A percentile compares a stretch with the other conserved stretches of the same genome.
Evolutionary conservation across 37 sponge, comb jelly and placozoan species (phyloP).

Genomic region (Tethya wilhelma): DNA sequence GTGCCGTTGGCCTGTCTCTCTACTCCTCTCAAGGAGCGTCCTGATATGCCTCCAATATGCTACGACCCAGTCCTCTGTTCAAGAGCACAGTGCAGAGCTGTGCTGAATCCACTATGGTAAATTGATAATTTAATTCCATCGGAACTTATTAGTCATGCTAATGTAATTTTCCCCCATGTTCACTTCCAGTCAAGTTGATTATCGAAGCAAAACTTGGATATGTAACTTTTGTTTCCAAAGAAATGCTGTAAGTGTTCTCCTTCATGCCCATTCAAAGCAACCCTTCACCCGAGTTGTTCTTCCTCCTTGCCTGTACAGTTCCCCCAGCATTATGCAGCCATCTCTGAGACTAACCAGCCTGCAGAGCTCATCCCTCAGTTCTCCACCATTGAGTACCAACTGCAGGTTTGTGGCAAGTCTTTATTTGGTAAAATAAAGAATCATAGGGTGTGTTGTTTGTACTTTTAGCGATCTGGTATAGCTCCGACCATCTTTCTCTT

Average conservation of each 20-base stretch:
- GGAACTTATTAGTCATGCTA: too few relatives aligned
- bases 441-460: too few relatives aligned
- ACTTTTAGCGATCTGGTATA: slow-evolving; percentile 71
- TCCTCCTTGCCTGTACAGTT: slow-evolving; percentile 53
- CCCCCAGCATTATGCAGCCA: slow-evolving; percentile 95
- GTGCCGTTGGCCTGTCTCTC: slow-evolving; percentile 90
- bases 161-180: too few relatives aligned
- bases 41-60: slow-evolving; percentile 92
- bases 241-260: slow-evolving; percentile 79
- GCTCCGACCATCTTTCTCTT: slow-evolving; percentile 94
- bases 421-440: too few relatives aligned
- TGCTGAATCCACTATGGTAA: slow-evolving; percentile 97
- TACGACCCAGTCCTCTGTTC: slow-evolving; percentile 97
- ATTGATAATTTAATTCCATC: too few relatives aligned
- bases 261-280: neutral
- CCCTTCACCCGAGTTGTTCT: neutral
- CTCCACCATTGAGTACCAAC: slow-evolving; percentile 96
- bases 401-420: slow-evolving; percentile 61
- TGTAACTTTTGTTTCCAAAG: slow-evolving; percentile 95
- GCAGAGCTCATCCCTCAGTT: slow-evolving; percentile 96
- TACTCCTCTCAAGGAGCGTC: slow-evolving; percentile 95
- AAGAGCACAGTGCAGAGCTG: slow-evolving; percentile 82
- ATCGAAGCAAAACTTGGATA: slow-evolving; percentile 88
- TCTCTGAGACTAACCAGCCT: slow-evolving; percentile 95
- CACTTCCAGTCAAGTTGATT: slow-evolving; percentile 97